These are phyloP conservation scores for Shargacucullia verbasci DNA, from an alignment of 2,888 invertebrate species.

Conservation along the genomic window DNA sequence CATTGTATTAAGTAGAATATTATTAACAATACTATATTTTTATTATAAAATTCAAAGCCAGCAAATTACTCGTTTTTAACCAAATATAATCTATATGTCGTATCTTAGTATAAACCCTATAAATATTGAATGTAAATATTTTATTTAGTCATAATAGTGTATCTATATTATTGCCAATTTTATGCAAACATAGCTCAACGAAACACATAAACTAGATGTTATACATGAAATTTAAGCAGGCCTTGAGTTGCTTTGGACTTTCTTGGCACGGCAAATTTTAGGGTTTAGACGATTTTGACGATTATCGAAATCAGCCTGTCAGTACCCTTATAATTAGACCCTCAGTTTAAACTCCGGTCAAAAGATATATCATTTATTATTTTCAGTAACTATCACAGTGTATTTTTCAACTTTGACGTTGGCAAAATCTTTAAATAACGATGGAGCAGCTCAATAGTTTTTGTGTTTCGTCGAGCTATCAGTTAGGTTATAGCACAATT, in stretches of 20 bases:
- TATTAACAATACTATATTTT: background rate
- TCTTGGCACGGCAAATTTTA: too few species aligned
- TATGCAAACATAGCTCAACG: constrained; percentile 14
- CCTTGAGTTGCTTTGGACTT: too few species aligned
- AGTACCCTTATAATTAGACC: too few species aligned
- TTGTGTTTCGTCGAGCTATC: constrained; percentile 17
- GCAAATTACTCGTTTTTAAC: constrained; percentile 47
- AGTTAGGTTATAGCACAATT: constrained; percentile 41
- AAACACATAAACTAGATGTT: constrained; percentile 2
- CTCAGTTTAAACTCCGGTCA: too few species aligned
- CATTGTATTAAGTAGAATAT: constrained; percentile 12
- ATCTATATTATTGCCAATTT: constrained; percentile 26
- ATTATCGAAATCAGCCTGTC: too few species aligned
- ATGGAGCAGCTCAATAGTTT: background rate
- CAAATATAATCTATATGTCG: constrained; percentile 55
- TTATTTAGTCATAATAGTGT: constrained; percentile 33
- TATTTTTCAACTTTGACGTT: too few species aligned
- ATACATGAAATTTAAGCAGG: too few species aligned
- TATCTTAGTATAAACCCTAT: constrained; percentile 43
- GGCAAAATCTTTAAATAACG: too few species aligned
- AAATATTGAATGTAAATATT: constrained; percentile 47
- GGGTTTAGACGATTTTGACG: too few species aligned
- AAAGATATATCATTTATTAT: too few species aligned
- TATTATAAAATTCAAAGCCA: constrained; percentile 9
- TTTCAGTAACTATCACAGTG: too few species aligned